phyloP scores from a whole-genome alignment of 2,113 vertebrate genomes.

The Castor canadensis region DNA sequence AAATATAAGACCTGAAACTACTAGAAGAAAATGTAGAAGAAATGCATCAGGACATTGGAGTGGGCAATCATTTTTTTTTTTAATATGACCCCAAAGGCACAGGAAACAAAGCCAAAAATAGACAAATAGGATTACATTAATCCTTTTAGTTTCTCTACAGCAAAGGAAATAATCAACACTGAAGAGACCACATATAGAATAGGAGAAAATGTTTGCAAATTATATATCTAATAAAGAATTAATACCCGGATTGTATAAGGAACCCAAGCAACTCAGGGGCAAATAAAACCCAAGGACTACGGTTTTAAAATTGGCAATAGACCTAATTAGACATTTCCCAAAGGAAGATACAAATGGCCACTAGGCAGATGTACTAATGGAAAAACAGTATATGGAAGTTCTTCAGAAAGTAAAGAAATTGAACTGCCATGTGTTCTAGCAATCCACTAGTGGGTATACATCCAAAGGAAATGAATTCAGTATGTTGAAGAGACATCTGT shows the following conservation, averaged over 20 bases:
- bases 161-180: neutral
- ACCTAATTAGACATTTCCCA: neutral
- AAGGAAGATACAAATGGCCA: neutral
- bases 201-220: no score
- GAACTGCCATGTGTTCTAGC: neutral
- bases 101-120: neutral
- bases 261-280: neutral
- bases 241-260: neutral
- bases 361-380: no score
- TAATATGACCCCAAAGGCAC: neutral
- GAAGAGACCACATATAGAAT: neutral
- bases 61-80: neutral
- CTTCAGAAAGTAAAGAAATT: neutral
- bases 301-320: neutral
- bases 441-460: neutral
- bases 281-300: no score
- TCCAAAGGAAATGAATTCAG: neutral
- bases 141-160: neutral
- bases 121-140: neutral
- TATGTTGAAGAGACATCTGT: neutral
- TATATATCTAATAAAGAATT: neutral
- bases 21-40: neutral
- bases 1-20: neutral
- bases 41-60: neutral
- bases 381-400: neutral